Conservation (phyloP, 2,113 vertebrate species). For the Ophthalmolycus amberensis region DNA sequence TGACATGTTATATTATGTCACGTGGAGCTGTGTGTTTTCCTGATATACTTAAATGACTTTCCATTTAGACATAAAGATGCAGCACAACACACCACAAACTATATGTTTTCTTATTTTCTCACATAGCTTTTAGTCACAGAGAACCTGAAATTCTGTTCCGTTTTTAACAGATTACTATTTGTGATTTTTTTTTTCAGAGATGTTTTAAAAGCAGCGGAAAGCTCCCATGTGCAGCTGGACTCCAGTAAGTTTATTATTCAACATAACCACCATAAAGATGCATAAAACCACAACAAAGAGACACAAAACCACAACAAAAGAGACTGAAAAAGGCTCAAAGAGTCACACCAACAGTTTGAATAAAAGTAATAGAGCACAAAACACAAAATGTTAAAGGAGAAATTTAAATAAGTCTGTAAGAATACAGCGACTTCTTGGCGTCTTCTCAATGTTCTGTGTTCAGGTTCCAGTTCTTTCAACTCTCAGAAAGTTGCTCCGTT, state of each 20-base stretch:
- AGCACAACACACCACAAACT: not conserved
- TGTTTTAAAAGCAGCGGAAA: conserved; percentile 90
- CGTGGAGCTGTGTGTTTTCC: not conserved
- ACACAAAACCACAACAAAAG: not conserved
- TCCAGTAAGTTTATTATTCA: conserved; percentile 89
- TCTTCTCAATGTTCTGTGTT: conserved; percentile 3
- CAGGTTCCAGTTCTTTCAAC: conserved; percentile 96
- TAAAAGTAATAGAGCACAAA: not conserved
- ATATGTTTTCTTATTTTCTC: too few species aligned
- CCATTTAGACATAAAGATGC: not conserved
- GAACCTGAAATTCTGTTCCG: not conserved
- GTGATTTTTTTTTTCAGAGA: conserved; percentile 84
- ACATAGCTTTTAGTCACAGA: not conserved
- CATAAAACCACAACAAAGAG: not conserved
- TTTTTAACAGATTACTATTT: conserved; percentile 9
- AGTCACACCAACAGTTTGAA: not conserved
- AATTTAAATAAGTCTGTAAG: not conserved
- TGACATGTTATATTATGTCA: not conserved
- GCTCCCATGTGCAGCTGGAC: conserved; percentile 90
- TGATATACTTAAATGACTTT: too few species aligned
- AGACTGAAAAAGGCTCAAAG: not conserved
- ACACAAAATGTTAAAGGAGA: not conserved
- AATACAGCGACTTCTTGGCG: not conserved
- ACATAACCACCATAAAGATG: not conserved
- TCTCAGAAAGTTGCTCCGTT: conserved; percentile 96